Evolutionary conservation across 2,797 vertebrate genomes (phyloP).

Genomic region (Odontamblyopus lacepedii): DNA sequence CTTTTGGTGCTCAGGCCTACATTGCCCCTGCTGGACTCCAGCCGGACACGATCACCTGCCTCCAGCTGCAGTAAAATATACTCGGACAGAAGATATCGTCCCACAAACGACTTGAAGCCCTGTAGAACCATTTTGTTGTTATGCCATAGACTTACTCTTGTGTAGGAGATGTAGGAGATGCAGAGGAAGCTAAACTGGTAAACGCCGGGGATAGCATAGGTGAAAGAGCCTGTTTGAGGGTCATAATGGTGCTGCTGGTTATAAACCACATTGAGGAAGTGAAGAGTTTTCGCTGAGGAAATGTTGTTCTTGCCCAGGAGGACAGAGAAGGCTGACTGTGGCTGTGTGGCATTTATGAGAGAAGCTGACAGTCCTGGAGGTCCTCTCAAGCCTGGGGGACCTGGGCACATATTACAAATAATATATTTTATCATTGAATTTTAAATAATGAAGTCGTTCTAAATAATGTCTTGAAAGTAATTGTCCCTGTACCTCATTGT

Average conservation of each 20-base stretch:
- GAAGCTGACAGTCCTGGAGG: slow-evolving; percentile 8
- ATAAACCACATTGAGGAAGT: slow-evolving; percentile 39
- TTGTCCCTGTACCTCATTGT: slow-evolving; percentile 44
- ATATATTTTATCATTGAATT: too few species aligned
- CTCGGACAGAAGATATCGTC: slow-evolving; percentile 18
- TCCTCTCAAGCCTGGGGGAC: slow-evolving; percentile 20
- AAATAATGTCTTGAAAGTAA: background rate
- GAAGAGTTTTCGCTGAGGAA: slow-evolving; percentile 21
- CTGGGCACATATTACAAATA: slow-evolving; percentile 29
- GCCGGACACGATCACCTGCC: slow-evolving; percentile 27
- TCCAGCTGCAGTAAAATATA: slow-evolving; percentile 27
- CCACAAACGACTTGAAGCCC: slow-evolving; percentile 25
- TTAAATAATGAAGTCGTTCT: background rate
- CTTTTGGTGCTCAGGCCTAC: slow-evolving; percentile 15
- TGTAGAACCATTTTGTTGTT: slow-evolving; percentile 22
- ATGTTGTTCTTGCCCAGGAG: slow-evolving; percentile 7
- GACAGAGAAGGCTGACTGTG: slow-evolving; percentile 40
- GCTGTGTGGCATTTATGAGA: slow-evolving; percentile 20
- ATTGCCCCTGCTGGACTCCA: slow-evolving; percentile 8
- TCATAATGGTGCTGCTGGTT: slow-evolving; percentile 51
- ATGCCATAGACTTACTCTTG: background rate
- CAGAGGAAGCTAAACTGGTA: slow-evolving; percentile 26
- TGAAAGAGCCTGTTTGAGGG: slow-evolving; percentile 26
- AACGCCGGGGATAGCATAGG: slow-evolving; percentile 25
- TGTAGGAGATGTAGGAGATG: background rate